Evolutionary conservation across 2,113 vertebrate species (phyloP).

Genomic region (Oncorhynchus keta): DNA sequence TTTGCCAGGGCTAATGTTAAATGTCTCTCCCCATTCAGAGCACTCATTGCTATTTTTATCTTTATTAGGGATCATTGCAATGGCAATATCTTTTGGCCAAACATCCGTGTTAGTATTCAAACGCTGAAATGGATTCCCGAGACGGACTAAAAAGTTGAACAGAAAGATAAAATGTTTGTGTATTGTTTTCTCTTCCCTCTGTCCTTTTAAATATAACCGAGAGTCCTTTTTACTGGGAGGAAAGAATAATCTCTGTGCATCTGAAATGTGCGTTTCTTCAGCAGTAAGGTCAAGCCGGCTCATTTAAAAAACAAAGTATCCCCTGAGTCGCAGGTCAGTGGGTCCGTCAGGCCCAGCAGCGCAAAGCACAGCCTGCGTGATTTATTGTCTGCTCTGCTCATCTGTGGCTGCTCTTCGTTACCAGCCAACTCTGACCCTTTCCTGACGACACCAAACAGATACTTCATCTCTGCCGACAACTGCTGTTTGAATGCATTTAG

Average conservation of each 20-base stretch:
- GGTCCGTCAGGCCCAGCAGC: constrained; percentile 38
- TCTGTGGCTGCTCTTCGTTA: constrained; percentile 57
- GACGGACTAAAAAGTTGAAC: constrained; percentile 60
- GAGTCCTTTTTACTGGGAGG: constrained; percentile 11
- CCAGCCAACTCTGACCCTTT: constrained; percentile 63
- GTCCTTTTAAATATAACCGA: constrained; percentile 38
- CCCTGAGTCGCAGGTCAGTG: constrained; percentile 43
- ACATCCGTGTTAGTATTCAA: constrained; percentile 64
- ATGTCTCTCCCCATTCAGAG: constrained; percentile 55
- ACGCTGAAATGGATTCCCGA: constrained; percentile 63
- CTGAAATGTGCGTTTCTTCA: constrained; percentile 61
- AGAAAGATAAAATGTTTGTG: neutral
- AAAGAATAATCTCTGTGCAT: constrained; percentile 59
- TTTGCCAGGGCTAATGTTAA: constrained; percentile 57
- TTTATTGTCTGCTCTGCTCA: constrained; percentile 61
- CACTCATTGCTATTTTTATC: constrained; percentile 50
- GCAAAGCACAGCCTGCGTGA: constrained; percentile 47
- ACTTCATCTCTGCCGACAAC: constrained; percentile 62
- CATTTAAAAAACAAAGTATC: constrained; percentile 65
- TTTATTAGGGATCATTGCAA: constrained; percentile 60
- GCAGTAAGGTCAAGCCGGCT: constrained; percentile 59
- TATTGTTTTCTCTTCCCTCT: neutral
- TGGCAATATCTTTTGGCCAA: constrained; percentile 58
- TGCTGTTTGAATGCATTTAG: constrained; percentile 60
- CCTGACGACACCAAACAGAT: constrained; percentile 48